phyloP scores from a whole-genome alignment of 2,888 invertebrate species.

The Cenopis cana region DNA sequence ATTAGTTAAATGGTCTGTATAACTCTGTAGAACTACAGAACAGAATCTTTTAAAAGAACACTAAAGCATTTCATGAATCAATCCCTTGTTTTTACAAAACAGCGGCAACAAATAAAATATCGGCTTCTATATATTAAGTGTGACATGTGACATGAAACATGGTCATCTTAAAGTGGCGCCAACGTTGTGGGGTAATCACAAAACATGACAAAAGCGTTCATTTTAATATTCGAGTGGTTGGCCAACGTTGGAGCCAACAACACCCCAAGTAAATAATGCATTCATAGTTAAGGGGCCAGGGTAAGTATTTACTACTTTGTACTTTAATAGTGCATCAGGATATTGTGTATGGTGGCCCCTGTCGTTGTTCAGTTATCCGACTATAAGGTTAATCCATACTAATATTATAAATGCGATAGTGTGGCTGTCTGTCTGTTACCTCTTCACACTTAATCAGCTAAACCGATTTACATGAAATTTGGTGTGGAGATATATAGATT shows the following conservation, averaged over 20 bases:
- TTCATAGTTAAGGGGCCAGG: conserved; percentile 20
- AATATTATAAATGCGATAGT: no score
- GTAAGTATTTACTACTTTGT: conserved; percentile 20
- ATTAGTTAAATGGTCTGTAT: no score
- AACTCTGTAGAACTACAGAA: no score
- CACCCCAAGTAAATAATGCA: conserved; percentile 33
- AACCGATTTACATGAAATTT: no score
- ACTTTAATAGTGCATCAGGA: not conserved
- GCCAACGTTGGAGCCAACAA: conserved; percentile 32
- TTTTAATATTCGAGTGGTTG: conserved; percentile 28
- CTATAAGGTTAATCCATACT: no score
- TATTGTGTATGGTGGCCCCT: not conserved
- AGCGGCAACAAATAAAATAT: conserved; percentile 3
- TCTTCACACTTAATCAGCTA: no score
- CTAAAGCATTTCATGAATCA: not conserved
- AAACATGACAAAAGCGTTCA: conserved; percentile 16
- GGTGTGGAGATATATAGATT: no score
- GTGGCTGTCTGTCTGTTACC: no score
- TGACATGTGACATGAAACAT: conserved; percentile 35
- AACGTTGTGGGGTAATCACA: conserved; percentile 15
- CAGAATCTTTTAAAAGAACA: not conserved
- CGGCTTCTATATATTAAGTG: conserved; percentile 7
- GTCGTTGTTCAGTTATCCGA: not conserved
- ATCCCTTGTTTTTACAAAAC: not conserved
- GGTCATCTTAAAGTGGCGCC: conserved; percentile 47